Evolutionary conservation across 2,888 invertebrate genomes (phyloP), one percentile per base, ranked within the genome.

Genomic region (Acleris holmiana): DNA sequence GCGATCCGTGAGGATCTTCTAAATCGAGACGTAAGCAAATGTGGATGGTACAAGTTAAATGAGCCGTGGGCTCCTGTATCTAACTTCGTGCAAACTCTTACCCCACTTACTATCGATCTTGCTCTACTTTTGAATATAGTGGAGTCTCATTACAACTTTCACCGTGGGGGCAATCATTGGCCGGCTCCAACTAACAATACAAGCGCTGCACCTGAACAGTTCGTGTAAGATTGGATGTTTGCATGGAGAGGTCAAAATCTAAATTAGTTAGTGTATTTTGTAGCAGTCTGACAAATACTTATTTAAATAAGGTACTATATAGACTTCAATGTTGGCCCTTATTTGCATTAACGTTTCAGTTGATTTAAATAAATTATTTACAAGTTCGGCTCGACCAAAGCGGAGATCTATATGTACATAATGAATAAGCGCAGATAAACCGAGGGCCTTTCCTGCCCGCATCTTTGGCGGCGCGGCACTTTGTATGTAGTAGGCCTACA

Each of bases 11-110:
- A 78, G 76, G 76, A 79, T 74, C 78, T 79, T 71, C 79, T 75
- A 78, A 78, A 78, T 78, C 74, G 80, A 81, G 76, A 82, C 81
- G 85, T 80, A 86, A 85, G 86, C 85, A 86, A 87, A 87, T 85
- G 83, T 82, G 78, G 73, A 84, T 80, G 76, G 80, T 76, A 76
- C 74, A 84, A 88, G 85, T 86, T 85, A 79, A 86, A 88, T 88
- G 87, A 85, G 83, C 78, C 84, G 79, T 83, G 78, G 74, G 71
- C 78, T 78, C 76, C 74, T 74, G 76, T 76, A 80, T 78, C 82
- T 71, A 83, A 84, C 79, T 85, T 80, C 72, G 72, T 67, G 75
- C 77, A 70, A 82, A 82, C 76, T 82, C 73, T 77, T 77, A 75
- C 80, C 49, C 53, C 55, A 66, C 59, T 78, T 76, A 75, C 73